Percentiles rank a stretch among this genome's conserved stretches.
These are phyloP conservation scores for Andrena cerasifolii DNA, from an alignment of 1,140 invertebrate genomes.

Conservation along the genomic window DNA sequence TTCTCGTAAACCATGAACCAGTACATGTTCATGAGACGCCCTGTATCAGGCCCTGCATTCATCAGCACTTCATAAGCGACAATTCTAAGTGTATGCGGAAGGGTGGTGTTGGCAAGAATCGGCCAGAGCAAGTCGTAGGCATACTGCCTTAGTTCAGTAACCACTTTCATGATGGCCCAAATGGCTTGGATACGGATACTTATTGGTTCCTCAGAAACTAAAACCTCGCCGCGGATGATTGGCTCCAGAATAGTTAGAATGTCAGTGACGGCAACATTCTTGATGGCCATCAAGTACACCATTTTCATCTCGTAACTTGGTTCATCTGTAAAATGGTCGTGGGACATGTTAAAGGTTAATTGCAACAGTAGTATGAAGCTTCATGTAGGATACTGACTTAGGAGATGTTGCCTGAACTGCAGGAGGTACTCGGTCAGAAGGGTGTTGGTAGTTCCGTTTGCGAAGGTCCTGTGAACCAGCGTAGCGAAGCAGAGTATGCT, in stretches of 20 bases:
- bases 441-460: slow-evolving; percentile 32
- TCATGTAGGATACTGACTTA: slow-evolving; percentile 48
- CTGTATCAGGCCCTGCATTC: slow-evolving; percentile 69
- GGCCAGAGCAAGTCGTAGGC: slow-evolving; percentile 78
- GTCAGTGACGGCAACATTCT: slow-evolving; percentile 65
- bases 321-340: slow-evolving; percentile 56
- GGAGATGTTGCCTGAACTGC: slow-evolving; percentile 65
- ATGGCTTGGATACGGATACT: slow-evolving; percentile 75
- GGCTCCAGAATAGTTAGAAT: slow-evolving; percentile 66
- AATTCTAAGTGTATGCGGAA: slow-evolving; percentile 72
- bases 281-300: slow-evolving; percentile 72
- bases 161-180: slow-evolving; percentile 64
- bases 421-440: slow-evolving; percentile 59
- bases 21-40: slow-evolving; percentile 75
- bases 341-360: neutral
- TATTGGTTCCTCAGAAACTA: slow-evolving; percentile 57
- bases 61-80: slow-evolving; percentile 78
- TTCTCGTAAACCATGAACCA: slow-evolving; percentile 78
- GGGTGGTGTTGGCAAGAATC: slow-evolving; percentile 71
- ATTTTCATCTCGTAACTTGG: slow-evolving; percentile 66
- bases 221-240: slow-evolving; percentile 63
- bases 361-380: too few species aligned
- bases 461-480: slow-evolving; percentile 74
- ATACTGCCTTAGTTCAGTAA: slow-evolving; percentile 60
- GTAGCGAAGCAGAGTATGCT: slow-evolving; percentile 76